phyloP scores from a whole-genome alignment of 2,113 vertebrate species.

The Hyaena hyaena region DNA sequence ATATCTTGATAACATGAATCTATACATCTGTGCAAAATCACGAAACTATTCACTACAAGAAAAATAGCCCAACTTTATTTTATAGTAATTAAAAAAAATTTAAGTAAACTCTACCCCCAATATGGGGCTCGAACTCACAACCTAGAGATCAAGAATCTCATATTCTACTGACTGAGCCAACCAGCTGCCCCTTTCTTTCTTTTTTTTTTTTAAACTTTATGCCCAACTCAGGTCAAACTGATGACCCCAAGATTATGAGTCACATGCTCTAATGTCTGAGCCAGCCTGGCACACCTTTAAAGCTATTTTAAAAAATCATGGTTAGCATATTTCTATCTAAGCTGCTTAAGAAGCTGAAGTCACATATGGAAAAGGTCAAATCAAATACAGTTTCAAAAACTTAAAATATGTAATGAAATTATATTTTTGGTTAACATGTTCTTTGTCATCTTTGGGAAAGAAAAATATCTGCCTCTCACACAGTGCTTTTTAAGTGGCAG shows the following conservation, averaged over 20 bases:
- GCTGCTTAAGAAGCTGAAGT: background rate
- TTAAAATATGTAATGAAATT: background rate
- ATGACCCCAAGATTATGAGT: background rate
- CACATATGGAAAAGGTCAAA: background rate
- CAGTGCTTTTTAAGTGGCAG: background rate
- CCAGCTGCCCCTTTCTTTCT: background rate
- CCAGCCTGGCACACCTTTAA: background rate
- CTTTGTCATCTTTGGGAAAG: background rate
- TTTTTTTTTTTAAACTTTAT: background rate
- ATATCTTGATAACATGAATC: background rate
- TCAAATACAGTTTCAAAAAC: background rate
- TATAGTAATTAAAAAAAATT: background rate
- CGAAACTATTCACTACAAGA: background rate
- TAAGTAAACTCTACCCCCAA: background rate
- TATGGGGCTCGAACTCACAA: background rate
- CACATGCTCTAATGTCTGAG: background rate
- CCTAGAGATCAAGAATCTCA: background rate
- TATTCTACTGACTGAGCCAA: background rate
- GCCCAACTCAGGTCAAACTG: rapidly evolving
- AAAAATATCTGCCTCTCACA: background rate
- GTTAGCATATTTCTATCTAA: background rate
- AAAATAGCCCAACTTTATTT: background rate
- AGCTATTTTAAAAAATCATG: background rate
- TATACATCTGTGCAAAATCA: background rate
- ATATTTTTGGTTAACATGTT: background rate